These are phyloP conservation scores for Calypte anna DNA, from an alignment of 2,113 vertebrate species.

Conservation along the genomic window DNA sequence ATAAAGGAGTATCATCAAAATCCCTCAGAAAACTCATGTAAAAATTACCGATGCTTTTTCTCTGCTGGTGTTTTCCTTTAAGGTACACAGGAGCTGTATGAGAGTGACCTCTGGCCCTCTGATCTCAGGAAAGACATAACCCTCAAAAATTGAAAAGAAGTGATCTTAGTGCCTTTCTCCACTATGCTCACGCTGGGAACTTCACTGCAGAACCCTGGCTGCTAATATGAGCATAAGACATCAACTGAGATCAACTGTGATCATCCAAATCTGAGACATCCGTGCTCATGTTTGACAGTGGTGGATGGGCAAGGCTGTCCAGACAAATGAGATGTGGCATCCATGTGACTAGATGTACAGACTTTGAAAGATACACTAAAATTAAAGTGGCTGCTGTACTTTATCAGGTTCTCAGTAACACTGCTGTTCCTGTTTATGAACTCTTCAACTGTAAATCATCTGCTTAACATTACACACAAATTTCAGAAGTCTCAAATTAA, in stretches of 20 bases:
- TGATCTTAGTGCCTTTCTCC: not conserved
- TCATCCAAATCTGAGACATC: not conserved
- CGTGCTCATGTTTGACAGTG: not conserved
- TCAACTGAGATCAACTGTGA: not conserved
- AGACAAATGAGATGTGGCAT: not conserved
- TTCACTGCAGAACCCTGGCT: not conserved
- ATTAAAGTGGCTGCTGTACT: not conserved
- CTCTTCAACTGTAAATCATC: not conserved
- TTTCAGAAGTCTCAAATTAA: not conserved
- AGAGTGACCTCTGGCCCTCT: not conserved
- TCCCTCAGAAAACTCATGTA: not conserved
- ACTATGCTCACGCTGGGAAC: not conserved
- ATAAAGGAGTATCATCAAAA: not conserved
- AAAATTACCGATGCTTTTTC: not conserved
- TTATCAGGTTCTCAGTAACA: not conserved
- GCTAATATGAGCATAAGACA: not conserved
- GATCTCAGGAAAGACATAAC: not conserved
- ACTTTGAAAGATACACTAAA: not conserved
- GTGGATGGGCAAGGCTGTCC: not conserved
- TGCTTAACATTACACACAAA: not conserved
- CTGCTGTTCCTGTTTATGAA: not conserved
- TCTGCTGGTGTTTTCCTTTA: not conserved
- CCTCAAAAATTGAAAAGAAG: not conserved
- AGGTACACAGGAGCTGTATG: not conserved
- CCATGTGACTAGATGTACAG: not conserved